Evolutionary conservation across 2,113 vertebrate species (phyloP).

Genomic region (Hemichromis elongatus): DNA sequence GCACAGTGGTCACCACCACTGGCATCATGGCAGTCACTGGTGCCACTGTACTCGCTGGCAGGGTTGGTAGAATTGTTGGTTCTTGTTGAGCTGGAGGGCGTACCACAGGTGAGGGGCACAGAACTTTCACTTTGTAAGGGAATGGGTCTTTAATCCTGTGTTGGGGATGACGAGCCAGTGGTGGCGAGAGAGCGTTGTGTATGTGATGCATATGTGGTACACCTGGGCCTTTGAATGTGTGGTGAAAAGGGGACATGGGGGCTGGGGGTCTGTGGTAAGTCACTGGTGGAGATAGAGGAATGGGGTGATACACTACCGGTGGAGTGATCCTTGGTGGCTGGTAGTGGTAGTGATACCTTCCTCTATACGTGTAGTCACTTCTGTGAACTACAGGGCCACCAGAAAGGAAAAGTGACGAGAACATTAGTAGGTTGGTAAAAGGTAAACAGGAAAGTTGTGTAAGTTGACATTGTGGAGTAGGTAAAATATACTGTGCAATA

Average conservation of each 20-base stretch:
- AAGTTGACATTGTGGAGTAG: constrained; percentile 17
- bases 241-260: constrained; percentile 38
- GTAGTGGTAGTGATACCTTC: constrained; percentile 69
- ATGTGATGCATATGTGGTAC: constrained; percentile 32
- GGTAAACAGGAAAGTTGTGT: constrained; percentile 30
- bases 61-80: constrained; percentile 11
- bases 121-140: constrained; percentile 39
- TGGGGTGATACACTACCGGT: constrained; percentile 48
- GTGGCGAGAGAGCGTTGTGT: constrained; percentile 42
- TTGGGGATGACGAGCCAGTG: constrained; percentile 37
- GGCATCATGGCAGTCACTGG: constrained; percentile 15
- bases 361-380: constrained; percentile 73
- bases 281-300: constrained; percentile 50
- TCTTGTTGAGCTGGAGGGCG: constrained; percentile 4
- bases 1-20: constrained; percentile 39
- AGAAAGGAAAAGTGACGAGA: constrained; percentile 65
- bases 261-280: constrained; percentile 54
- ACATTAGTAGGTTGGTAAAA: constrained; percentile 56
- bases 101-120: constrained; percentile 37
- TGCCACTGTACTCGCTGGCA: constrained; percentile 15
- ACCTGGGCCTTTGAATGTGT: constrained; percentile 46
- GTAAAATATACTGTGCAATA: not conserved
- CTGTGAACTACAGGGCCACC: constrained; percentile 70
- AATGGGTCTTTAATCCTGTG: constrained; percentile 10
- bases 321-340: constrained; percentile 59